Conservation (phyloP, 2,888 invertebrate genomes). For the Argyresthia goedartella region DNA sequence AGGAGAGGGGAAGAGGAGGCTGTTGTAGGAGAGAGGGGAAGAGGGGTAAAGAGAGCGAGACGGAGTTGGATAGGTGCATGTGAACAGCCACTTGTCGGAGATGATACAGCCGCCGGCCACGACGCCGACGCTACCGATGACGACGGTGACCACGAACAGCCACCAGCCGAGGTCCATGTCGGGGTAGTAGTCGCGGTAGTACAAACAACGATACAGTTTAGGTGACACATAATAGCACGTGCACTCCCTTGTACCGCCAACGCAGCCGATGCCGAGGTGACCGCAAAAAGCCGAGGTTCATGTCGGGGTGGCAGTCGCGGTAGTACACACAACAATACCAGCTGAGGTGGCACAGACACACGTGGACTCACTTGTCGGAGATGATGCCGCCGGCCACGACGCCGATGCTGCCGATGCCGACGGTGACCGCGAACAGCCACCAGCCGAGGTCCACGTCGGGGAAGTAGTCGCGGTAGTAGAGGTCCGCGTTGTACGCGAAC, state of each 20-base stretch:
- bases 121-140: constrained; percentile 84
- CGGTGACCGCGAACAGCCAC: constrained; percentile 91
- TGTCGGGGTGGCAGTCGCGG: constrained; percentile 91
- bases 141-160: constrained; percentile 89
- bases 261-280: constrained; percentile 85
- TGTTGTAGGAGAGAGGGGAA: not conserved
- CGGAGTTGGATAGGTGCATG: too few species aligned
- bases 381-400: constrained; percentile 79
- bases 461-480: constrained; percentile 90
- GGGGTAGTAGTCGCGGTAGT: constrained; percentile 90
- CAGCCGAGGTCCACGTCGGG: constrained; percentile 91
- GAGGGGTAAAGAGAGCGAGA: too few species aligned
- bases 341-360: too few species aligned
- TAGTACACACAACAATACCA: too few species aligned
- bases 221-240: too few species aligned
- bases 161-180: constrained; percentile 92
- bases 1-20: not conserved
- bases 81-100: constrained; percentile 76
- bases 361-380: constrained; percentile 76
- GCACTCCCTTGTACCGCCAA: too few species aligned
- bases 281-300: constrained; percentile 89
- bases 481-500: constrained; percentile 91
- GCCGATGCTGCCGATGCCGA: constrained; percentile 85
- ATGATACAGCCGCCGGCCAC: constrained; percentile 79
- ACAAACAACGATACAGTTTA: too few species aligned